Evolutionary conservation across 2,888 invertebrate genomes (phyloP), one percentile per base, ranked within the genome.

Genomic region (Cyclophora punctaria): DNA sequence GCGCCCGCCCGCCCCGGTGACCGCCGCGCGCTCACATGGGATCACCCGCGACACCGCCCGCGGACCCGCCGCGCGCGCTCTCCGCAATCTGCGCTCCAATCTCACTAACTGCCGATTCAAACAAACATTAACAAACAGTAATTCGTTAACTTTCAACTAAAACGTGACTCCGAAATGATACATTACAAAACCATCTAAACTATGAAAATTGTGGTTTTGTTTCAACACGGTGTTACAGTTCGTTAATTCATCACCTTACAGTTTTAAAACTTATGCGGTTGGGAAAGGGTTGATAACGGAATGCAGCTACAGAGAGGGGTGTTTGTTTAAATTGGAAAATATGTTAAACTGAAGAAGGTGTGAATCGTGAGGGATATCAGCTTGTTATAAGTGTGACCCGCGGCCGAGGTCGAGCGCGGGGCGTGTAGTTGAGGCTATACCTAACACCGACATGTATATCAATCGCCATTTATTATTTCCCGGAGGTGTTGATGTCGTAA

Each of bases 351-450:
- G 48, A 45, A 53, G 47, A 48, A 56, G 56, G 56, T 59, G 57
- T 56, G 53, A 57, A 53, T 60, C 52, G 58, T 56, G 56, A 57
- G 47, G 50, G 57, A 51, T 52, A 54, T 54, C 52, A 34, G 37
- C 37, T 37, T 5, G 37, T 37, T 37, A 37, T 37, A 37, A 37
- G 4, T 37, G 37, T 37, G 37, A 5, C 37, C 4, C 37, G 37
- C 37, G 37, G 37, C 4, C 37, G 59, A 69, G 73, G 78, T 64
- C 80, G 84, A 84, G 85, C 78, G 78, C 66, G 63, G 82, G 37
- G 37, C 20, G 20, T 20, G 20, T 20, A 20, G 20, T 20, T 20
- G 20, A 20, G 20, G 20, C 20, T 20, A 20, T 20, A 20, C 20
- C 20, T 20, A 20, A 20, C 2, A 20, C 20, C 20, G 20, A 20